A percentile compares a stretch with the other conserved stretches of the same genome.
phyloP scores from a whole-genome alignment of 2,113 vertebrate genomes.

The Lamprotornis superbus region DNA sequence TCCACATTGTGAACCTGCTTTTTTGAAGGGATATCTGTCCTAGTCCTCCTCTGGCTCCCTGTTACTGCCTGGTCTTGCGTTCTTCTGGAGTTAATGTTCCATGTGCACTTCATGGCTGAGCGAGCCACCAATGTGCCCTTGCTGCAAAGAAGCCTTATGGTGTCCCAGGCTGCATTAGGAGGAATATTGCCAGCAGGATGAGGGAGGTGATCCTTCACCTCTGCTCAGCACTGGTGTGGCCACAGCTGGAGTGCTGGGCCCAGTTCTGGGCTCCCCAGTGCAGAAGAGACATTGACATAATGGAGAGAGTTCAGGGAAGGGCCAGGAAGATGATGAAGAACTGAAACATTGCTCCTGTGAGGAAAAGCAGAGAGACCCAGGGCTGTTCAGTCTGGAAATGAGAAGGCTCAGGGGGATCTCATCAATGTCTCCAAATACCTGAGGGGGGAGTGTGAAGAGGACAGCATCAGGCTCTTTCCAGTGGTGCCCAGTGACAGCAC shows the following conservation, averaged over 20 bases:
- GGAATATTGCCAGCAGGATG: accelerated
- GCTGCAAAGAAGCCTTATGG: background rate
- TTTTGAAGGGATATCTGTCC: background rate
- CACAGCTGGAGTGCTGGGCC: background rate
- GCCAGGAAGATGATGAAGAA: background rate
- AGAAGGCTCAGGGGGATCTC: background rate
- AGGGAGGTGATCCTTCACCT: background rate
- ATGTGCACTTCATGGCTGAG: background rate
- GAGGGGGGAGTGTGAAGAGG: background rate
- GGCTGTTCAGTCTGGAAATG: background rate
- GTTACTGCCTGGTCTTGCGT: background rate
- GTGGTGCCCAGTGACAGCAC: background rate
- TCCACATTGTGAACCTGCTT: background rate
- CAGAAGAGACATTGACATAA: too few relatives aligned
- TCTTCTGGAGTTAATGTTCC: background rate
- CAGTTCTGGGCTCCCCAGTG: background rate
- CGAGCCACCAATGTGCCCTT: background rate
- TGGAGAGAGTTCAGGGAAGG: background rate
- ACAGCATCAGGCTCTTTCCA: background rate
- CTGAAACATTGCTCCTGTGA: background rate
- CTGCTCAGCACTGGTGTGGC: background rate
- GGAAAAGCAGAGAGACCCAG: background rate
- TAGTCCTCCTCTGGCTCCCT: background rate
- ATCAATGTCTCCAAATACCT: background rate
- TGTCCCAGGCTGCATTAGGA: background rate